Percentiles rank a stretch among this genome's conserved stretches.
These are phyloP conservation scores for Siniperca scherzeri DNA, from an alignment of 2,797 vertebrate genomes.

Conservation along the genomic window DNA sequence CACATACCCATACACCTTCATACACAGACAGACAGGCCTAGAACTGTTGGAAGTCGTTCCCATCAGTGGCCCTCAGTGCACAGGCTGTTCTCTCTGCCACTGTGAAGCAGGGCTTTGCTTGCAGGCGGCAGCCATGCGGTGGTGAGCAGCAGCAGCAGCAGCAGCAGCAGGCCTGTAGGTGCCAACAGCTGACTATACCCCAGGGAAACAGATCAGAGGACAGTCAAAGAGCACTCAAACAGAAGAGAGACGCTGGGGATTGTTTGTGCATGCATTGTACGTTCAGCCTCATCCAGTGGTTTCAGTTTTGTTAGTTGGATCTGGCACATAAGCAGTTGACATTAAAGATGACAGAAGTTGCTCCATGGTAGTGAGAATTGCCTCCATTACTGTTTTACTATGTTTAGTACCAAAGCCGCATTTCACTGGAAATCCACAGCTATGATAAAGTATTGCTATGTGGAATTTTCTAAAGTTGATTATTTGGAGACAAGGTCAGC, in stretches of 20 bases:
- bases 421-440: slow-evolving; percentile 18
- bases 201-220: slow-evolving; percentile 66
- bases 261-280: slow-evolving; percentile 41
- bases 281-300: background rate
- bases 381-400: slow-evolving; percentile 9
- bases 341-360: slow-evolving; percentile 1
- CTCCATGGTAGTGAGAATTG: background rate
- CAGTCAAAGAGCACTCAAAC: slow-evolving; percentile 55
- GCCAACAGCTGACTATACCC: slow-evolving; percentile 79
- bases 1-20: slow-evolving; percentile 14
- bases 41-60: slow-evolving; percentile 24
- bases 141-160: slow-evolving; percentile 63
- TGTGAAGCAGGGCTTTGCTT: slow-evolving; percentile 47
- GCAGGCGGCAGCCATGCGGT: slow-evolving; percentile 66
- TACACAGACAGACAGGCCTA: background rate
- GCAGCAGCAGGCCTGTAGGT: slow-evolving; percentile 62
- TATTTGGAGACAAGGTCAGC: slow-evolving; percentile 20
- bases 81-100: slow-evolving; percentile 56
- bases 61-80: slow-evolving; percentile 37
- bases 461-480: slow-evolving; percentile 30
- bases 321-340: slow-evolving; percentile 5
- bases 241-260: slow-evolving; percentile 30
- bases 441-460: slow-evolving; percentile 4
- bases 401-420: background rate
- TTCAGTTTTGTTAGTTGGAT: slow-evolving; percentile 27